phyloP scores from a whole-genome alignment of 2,113 vertebrate genomes.

The Morphnarchus princeps region DNA sequence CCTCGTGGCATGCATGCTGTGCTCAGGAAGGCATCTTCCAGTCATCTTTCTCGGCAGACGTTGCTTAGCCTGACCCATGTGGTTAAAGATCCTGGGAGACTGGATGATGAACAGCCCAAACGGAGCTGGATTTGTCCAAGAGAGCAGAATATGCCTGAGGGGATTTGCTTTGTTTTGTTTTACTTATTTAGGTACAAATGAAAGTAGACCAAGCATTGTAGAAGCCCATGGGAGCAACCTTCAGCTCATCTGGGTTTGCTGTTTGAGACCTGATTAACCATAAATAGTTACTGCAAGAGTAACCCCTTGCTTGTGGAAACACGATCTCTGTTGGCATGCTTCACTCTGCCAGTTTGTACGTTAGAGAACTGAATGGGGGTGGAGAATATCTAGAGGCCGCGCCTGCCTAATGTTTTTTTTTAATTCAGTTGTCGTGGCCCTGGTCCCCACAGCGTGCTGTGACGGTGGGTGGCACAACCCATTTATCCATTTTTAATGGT shows the following conservation, averaged over 20 bases:
- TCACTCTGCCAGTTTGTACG: neutral
- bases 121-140: neutral
- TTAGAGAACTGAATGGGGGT: neutral
- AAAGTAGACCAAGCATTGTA: neutral
- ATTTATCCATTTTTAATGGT: neutral
- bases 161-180: neutral
- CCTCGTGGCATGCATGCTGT: fast-evolving
- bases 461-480: neutral
- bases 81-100: neutral
- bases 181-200: neutral
- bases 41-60: fast-evolving
- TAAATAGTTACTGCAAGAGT: neutral
- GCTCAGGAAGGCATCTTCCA: neutral
- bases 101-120: neutral
- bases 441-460: neutral
- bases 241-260: neutral
- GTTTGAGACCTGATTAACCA: neutral
- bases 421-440: neutral
- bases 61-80: neutral
- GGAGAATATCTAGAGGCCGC: neutral
- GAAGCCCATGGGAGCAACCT: neutral
- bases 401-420: neutral
- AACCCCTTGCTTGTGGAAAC: neutral
- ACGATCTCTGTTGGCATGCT: neutral
- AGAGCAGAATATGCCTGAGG: neutral